Evolutionary conservation across 2,888 invertebrate genomes (phyloP), one percentile per base, ranked within the genome.

Genomic region (Agrochola litura): DNA sequence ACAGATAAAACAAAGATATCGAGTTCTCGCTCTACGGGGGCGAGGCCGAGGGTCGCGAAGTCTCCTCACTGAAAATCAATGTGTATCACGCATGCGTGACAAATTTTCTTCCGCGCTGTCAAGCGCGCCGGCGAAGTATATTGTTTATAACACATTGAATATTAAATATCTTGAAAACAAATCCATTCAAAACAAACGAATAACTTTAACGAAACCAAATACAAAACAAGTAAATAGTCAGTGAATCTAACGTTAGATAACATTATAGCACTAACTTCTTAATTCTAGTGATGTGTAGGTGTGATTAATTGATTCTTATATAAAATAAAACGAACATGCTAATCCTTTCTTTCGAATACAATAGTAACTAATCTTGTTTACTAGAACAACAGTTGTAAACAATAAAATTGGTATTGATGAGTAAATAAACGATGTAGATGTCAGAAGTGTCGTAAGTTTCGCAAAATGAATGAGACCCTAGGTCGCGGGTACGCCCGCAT

Each of bases 401-500:
- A 76, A 74, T 77, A 30, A 70, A 81, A 56, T 58, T 66, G 4
- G 22, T 56, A 60, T 66, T 58, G n/a, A n/a, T 61, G 56, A 52
- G 37, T 58, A 74, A 70, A 68, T 70, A 80, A 64, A 75, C 46
- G 73, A 85, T 84, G 82, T 84, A 84, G 74, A 68, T 70, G 73
- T 84, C 68, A 77, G 74, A 73, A 69, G 78, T 87, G 75, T 74
- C 71, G 69, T 75, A 73, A 78, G 83, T 52, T 74, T 68, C 66
- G 72, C 75, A 91, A 91, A 83, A 97, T 97, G 97, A 97, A 97
- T 91, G 97, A 98, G 91, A 97, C 97, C 80, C 91, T 97, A 76
- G 97, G 97, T 70, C 97, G 97, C 85, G 97, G 98, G 83, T 98
- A 98, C 90, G 97, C 97, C 90, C 97, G 97, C 91, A 97, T 97